Conservation (phyloP, 1,140 invertebrate genomes). For the Rhyzopertha dominica region DNA sequence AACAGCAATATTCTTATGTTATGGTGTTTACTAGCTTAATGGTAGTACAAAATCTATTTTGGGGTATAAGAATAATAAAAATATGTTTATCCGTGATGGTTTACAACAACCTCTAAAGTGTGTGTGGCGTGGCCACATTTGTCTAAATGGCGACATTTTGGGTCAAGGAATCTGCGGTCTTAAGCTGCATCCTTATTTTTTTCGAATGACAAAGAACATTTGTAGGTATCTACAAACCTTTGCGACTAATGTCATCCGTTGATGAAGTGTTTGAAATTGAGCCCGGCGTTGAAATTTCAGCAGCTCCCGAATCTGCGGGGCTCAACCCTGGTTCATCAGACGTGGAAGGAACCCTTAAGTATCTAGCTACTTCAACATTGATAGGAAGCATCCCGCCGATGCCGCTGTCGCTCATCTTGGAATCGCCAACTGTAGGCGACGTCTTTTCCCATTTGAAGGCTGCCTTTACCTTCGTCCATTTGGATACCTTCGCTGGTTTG, state of each 20-base stretch:
- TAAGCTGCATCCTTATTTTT: too few species aligned
- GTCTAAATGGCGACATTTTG: too few species aligned
- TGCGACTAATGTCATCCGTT: slow-evolving; percentile 46
- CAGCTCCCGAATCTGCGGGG: slow-evolving; percentile 50
- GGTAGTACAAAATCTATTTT: too few species aligned
- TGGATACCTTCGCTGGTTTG: slow-evolving; percentile 57
- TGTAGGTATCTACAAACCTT: too few species aligned
- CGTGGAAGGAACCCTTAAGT: slow-evolving; percentile 49
- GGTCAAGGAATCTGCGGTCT: too few species aligned
- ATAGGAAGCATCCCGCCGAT: slow-evolving; percentile 41
- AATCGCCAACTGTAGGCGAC: slow-evolving; percentile 38
- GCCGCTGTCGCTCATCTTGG: slow-evolving; percentile 46
- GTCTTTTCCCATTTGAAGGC: slow-evolving; percentile 72
- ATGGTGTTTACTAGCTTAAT: too few species aligned
- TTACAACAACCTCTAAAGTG: too few species aligned
- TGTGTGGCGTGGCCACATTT: too few species aligned
- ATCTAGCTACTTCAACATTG: slow-evolving; percentile 44
- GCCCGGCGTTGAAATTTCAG: slow-evolving; percentile 44
- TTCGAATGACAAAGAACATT: too few species aligned
- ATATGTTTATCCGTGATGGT: too few species aligned
- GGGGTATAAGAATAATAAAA: too few species aligned
- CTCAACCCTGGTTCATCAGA: slow-evolving; percentile 41
- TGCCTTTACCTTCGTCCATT: slow-evolving; percentile 79
- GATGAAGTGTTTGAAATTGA: slow-evolving; percentile 51
- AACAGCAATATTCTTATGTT: too few species aligned